Percentiles rank a stretch among this genome's conserved stretches.
Conservation (phyloP, 2,113 vertebrate genomes). For the Polypterus bichir region DNA sequence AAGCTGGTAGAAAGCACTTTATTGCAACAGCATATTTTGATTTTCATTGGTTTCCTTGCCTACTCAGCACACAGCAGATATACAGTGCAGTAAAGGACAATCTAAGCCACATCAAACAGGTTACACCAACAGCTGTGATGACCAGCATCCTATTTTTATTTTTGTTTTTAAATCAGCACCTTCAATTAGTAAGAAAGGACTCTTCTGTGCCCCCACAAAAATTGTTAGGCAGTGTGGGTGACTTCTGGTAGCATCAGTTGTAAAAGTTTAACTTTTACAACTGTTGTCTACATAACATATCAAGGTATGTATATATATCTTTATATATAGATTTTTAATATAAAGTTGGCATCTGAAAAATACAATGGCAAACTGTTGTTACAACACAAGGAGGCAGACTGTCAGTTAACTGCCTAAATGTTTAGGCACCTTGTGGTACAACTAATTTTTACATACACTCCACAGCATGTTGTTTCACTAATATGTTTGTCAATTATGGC, state of each 20-base stretch:
- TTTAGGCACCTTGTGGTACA: slow-evolving; percentile 5
- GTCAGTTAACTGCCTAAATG: slow-evolving; percentile 12
- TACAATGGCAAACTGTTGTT: slow-evolving; percentile 27
- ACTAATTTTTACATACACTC: neutral
- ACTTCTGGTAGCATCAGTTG: slow-evolving; percentile 18
- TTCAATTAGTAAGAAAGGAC: slow-evolving; percentile 18
- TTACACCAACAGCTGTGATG: slow-evolving; percentile 27
- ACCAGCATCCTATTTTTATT: slow-evolving; percentile 27
- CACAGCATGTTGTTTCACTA: neutral
- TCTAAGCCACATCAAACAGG: slow-evolving; percentile 24
- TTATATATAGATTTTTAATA: slow-evolving; percentile 20
- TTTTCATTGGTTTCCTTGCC: slow-evolving; percentile 40
- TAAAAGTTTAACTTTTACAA: slow-evolving; percentile 5
- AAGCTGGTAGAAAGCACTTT: slow-evolving; percentile 36
- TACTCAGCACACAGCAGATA: slow-evolving; percentile 33
- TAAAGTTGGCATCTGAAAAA: slow-evolving; percentile 39
- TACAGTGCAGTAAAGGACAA: slow-evolving; percentile 35
- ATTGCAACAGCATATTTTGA: slow-evolving; percentile 41
- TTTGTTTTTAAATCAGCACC: slow-evolving; percentile 33
- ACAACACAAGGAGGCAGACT: slow-evolving; percentile 21
- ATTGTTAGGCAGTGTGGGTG: slow-evolving; percentile 25
- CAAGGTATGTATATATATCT: neutral
- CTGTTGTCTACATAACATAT: neutral
- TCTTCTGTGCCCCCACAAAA: slow-evolving; percentile 14
- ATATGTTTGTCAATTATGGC: slow-evolving; percentile 19